Evolutionary conservation across 1,140 invertebrate genomes (phyloP), one percentile per base, ranked within the genome.

Genomic region (Bradysia coprophila): DNA sequence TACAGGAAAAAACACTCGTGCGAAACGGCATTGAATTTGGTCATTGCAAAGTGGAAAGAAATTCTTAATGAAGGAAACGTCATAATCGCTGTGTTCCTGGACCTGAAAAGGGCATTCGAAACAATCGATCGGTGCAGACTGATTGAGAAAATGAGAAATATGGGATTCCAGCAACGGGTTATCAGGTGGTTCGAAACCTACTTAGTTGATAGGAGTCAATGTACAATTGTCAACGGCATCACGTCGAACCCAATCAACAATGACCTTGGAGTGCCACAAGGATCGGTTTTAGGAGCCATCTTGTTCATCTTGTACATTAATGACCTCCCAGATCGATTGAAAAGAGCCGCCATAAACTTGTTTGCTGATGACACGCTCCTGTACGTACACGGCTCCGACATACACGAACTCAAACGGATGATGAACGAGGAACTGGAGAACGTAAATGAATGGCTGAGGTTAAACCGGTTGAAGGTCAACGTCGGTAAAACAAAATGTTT

Each of bases 251-350:
- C 38, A 22, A 13, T 3, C 21, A 20, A 38, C 4, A 38, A 38
- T 13, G 18, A 19, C 15, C 21, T 38, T 4, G 38, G 38, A 19
- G 38, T 38, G n/a, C 38, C 38, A 38, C 38, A 38, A 18, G 38
- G 38, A 38, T 38, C 38, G 11, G 21, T 38, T 22, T 22, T 38
- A 13, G 38, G 38, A 13, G 16, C 38, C 4, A n/a, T 38, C 13
- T n/a, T 38, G 19, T 38, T 19, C 6, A 38, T 38, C 18, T 34
- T 34, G 32, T 34, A 34, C 18, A 34, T 34, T 15, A 34, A 34
- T 34, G n/a, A 16, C 11, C n/a, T 34, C n/a, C n/a, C 32, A 15
- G n/a, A 13, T 13, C 18, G 32, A 15, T 15, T 34, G n/a, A 34
- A 34, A 34, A 13, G 18, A 5, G n/a, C 13, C 32, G 11, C 32